Conservation (phyloP, 2,888 invertebrate genomes). For the Synanthedon andrenaeformis region DNA sequence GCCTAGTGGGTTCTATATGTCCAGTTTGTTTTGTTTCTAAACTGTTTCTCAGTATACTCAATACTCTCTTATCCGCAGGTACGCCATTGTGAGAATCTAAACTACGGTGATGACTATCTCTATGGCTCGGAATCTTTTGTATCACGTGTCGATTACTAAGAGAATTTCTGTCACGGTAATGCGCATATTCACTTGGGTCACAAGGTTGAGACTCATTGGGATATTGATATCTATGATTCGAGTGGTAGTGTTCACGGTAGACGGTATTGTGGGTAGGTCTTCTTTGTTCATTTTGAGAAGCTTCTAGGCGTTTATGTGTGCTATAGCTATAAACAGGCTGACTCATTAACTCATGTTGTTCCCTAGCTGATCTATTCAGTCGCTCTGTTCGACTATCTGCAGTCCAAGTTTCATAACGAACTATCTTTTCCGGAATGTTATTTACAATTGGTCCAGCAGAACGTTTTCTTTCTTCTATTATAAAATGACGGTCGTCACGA, state of each 20-base stretch:
- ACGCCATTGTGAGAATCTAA: constrained; percentile 42
- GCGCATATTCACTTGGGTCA: constrained; percentile 41
- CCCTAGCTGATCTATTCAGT: constrained; percentile 41
- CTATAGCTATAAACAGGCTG: constrained; percentile 57
- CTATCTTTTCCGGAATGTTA: constrained; percentile 64
- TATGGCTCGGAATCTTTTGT: constrained; percentile 51
- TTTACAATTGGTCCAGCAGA: constrained; percentile 45
- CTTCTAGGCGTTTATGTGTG: constrained; percentile 55
- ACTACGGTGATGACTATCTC: constrained; percentile 42
- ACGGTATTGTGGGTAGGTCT: constrained; percentile 19
- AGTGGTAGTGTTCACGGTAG: constrained; percentile 40
- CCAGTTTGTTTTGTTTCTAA: constrained; percentile 74
- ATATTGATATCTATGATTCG: constrained; percentile 40
- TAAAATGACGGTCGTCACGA: constrained; percentile 50
- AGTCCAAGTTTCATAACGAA: constrained; percentile 58
- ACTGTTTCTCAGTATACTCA: constrained; percentile 78
- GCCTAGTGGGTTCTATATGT: constrained; percentile 64
- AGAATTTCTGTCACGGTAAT: constrained; percentile 44
- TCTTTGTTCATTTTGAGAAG: constrained; percentile 54
- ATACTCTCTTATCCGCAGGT: constrained; percentile 78
- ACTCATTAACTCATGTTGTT: constrained; percentile 55
- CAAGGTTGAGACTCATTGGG: constrained; percentile 33
- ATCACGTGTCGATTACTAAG: constrained; percentile 44
- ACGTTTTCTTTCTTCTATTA: constrained; percentile 59
- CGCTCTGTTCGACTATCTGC: constrained; percentile 57